Evolutionary conservation across 2,797 vertebrate genomes (phyloP).

Genomic region (Semotilus atromaculatus): DNA sequence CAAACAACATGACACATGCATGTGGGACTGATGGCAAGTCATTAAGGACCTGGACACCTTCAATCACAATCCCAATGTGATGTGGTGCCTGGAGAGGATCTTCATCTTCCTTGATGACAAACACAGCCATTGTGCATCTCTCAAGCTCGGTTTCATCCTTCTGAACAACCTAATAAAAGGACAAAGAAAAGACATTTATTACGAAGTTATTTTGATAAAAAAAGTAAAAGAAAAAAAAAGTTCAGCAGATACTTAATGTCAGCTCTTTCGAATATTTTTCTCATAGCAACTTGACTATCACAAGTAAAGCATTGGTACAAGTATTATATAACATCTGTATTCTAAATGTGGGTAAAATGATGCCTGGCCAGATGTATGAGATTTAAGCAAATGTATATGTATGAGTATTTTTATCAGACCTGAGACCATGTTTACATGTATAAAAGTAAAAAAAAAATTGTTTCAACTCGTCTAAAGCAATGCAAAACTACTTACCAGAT

Average conservation of each 20-base stretch:
- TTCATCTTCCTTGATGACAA: conserved; percentile 41
- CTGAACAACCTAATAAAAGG: conserved; percentile 40
- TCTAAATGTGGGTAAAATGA: no score
- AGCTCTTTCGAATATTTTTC: no score
- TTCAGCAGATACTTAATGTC: no score
- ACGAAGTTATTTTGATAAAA: not conserved
- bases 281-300: no score
- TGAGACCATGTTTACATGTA: no score
- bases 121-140: conserved; percentile 45
- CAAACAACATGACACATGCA: conserved; percentile 52
- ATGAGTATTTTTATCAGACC: no score
- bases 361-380: no score
- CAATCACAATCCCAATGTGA: conserved; percentile 38
- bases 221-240: no score
- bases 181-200: conserved; percentile 41
- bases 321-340: no score
- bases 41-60: conserved; percentile 45
- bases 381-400: no score
- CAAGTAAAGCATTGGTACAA: no score
- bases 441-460: not conserved
- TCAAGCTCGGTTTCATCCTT: conserved; percentile 35
- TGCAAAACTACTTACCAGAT: not conserved
- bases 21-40: conserved; percentile 47
- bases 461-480: not conserved
- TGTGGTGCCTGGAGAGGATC: conserved; percentile 25